Evolutionary conservation across 2,888 invertebrate species (phyloP), one percentile per base, ranked within the genome.

Genomic region (Tinea pellionella): DNA sequence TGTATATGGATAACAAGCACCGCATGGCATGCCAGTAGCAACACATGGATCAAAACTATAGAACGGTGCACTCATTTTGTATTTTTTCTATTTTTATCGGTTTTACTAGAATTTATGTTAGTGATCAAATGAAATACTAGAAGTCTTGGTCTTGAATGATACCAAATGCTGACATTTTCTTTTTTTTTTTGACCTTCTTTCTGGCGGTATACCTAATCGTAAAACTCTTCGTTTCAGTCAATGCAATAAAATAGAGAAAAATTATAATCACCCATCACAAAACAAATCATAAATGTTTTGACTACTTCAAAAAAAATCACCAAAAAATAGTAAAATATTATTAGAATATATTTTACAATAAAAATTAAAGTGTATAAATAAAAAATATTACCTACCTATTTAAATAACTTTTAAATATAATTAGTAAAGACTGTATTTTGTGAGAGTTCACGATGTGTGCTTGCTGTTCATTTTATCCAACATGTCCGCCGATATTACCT

Each of bases 31-130:
- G 0, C 85, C 83, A 1, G 73, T 68, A 63, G 79, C 76, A 2
- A 83, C 79, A 67, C 85, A 87, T 1, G 86, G 86, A 59, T 84
- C 84, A 55, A 72, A 84, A 65, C 84, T 87, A 65, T 86, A 87
- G 64, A 79, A 82, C 1, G 85, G 80, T 65, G 83, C 84, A 72
- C 84, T 83, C 85, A 86, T 85, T 77, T 73, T 71, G 16, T 57
- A 11, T 7, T 51, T 61, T 62, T 47, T 12, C n/a, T n/a, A 43
- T 43, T 61, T 61, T 61, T 53, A 37, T 12, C 9, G 9, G 2
- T 9, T 37, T 47, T 16, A 47, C 47, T 47, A 47, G n/a, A 47
- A 47, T 47, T 47, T 15, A 47, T 16, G 2, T 47, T 47, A 37
- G 24, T 24, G 6, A 24, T 24, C 24, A 24, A 24, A 24, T 24